Base-by-base conservation (phyloP, 2,888 invertebrate genomes). In the Spilarctia lutea region DNA sequence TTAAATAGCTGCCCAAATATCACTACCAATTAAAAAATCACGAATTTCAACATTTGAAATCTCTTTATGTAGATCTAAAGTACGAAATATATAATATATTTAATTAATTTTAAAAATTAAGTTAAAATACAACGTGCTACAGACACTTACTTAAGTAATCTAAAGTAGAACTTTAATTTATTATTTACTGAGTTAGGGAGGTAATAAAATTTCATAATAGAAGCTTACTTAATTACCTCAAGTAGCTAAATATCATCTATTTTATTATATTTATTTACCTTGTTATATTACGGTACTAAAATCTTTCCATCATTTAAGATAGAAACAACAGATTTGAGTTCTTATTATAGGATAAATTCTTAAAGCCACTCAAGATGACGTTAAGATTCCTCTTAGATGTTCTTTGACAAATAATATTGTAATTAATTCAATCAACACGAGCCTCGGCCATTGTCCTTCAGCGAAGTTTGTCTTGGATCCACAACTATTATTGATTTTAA, bases 361-460 rank as follows among this genome's bases (percentile, higher is more conserved):
- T 30, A 52, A n/a, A 56, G 35, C 42, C 48, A 69, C 66, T 75
- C 60, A 69, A 72, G 72, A 65, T 56, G 33, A 30, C 48, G n/a
- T 56, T 70, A 39, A 65, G 69, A 71, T 67, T 63, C 73, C 66
- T 56, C 33, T 35, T 65, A 69, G 30, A 39, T 52, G 45, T 16
- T 10, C 67, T 73, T 75, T 33, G 39, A 71, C 66, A 63, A 73
- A 69, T 63, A 75, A 72, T 66, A 13, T 65, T 72, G 33, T 63
- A 75, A 75, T 73, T 71, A 56, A 76, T 71, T 71, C 73, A 71
- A 73, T 76, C 66, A 74, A 52, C 65, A 74, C 35, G 35, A 73
- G 63, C 33, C 48, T 48, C 27, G 48, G 35, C 45, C 24, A 35
- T 67, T 63, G 71, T 68, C 68, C 45, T 65, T 72, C 27, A 18